Conservation (phyloP, 2,888 invertebrate genomes). For the Ormyrus pomaceus region DNA sequence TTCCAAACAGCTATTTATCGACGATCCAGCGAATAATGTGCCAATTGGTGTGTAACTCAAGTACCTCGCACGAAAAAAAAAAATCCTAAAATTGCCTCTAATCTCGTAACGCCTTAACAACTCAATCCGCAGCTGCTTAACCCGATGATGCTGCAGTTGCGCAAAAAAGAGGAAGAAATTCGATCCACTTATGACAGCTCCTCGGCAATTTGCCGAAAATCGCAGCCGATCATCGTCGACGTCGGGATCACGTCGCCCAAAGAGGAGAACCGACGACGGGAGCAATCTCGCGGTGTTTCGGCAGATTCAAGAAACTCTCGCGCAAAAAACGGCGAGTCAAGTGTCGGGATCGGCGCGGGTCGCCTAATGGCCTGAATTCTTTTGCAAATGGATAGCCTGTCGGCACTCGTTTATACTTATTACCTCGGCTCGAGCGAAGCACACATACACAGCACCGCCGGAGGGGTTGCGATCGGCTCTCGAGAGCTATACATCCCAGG, state of each 20-base stretch:
- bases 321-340: constrained; percentile 38
- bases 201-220: no score
- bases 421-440: constrained; percentile 64
- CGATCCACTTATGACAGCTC: no score
- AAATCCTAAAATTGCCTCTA: no score
- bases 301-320: constrained; percentile 35
- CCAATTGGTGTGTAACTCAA: no score
- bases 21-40: no score
- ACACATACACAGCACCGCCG: constrained; percentile 39
- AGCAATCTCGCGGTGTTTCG: constrained; percentile 38
- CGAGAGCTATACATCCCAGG: constrained; percentile 20
- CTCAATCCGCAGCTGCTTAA: no score
- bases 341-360: constrained; percentile 53
- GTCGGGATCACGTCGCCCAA: constrained; percentile 34
- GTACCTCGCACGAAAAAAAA: no score
- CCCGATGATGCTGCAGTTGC: no score
- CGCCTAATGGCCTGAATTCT: constrained; percentile 69
- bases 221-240: constrained; percentile 45
- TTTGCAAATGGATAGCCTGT: constrained; percentile 69
- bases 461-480: constrained; percentile 62
- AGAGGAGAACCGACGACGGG: neutral
- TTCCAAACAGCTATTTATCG: no score
- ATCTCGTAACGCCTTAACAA: no score
- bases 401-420: constrained; percentile 65
- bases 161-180: no score